phyloP scores from a whole-genome alignment of 2,888 invertebrate species.

The Octodonta nipae region DNA sequence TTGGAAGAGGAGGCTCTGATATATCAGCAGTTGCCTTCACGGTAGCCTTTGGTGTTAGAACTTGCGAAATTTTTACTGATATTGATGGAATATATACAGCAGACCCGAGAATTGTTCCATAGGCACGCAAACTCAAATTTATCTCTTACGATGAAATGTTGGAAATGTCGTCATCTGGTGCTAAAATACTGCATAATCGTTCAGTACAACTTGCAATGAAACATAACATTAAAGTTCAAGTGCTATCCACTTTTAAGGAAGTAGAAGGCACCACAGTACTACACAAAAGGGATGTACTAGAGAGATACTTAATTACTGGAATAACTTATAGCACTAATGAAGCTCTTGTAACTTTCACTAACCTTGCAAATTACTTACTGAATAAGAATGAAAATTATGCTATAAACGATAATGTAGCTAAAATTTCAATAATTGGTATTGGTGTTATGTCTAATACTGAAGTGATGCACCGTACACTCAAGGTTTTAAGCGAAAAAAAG shows the following conservation, averaged over 20 bases:
- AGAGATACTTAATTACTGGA: constrained; percentile 1
- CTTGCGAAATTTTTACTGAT: constrained; percentile 1
- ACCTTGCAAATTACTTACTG: too few relatives aligned
- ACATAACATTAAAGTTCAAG: constrained; percentile 1
- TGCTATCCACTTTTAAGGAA: constrained; percentile 1
- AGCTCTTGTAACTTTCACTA: constrained; percentile 1
- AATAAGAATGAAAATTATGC: too few relatives aligned
- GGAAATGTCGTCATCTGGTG: constrained; percentile 1
- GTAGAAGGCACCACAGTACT: constrained; percentile 1
- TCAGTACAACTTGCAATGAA: constrained; percentile 1
- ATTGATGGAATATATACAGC: constrained; percentile 1
- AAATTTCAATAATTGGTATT: too few relatives aligned
- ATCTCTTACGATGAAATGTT: not conserved
- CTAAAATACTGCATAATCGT: constrained; percentile 1
- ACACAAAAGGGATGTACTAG: constrained; percentile 1
- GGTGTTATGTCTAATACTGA: too few relatives aligned
- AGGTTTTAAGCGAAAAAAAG: constrained; percentile 1
- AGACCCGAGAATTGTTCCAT: constrained; percentile 1
- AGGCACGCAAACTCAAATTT: constrained; percentile 1
- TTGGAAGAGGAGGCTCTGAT: not conserved
- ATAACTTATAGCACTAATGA: constrained; percentile 1
- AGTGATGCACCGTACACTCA: too few relatives aligned
- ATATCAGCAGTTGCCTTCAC: not conserved
- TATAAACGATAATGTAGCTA: too few relatives aligned
- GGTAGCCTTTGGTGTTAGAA: constrained; percentile 1